Evolutionary conservation across 2,888 invertebrate genomes (phyloP).

Genomic region (Bembecia ichneumoniformis): DNA sequence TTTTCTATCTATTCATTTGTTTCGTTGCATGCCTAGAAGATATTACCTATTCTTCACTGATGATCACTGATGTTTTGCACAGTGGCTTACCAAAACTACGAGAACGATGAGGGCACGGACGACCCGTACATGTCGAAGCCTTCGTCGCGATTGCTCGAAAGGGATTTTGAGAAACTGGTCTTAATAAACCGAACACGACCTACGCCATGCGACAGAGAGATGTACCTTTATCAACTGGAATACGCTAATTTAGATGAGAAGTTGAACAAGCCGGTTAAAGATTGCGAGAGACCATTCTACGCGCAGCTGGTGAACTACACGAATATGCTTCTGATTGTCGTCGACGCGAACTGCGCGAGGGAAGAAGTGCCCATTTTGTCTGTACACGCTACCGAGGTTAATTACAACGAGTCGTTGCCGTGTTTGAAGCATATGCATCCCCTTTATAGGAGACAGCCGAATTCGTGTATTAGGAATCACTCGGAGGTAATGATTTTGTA

Average conservation of each 20-base stretch:
- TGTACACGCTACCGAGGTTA: conserved; percentile 57
- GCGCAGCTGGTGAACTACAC: conserved; percentile 82
- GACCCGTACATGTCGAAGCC: conserved; percentile 52
- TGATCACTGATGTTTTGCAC: conserved; percentile 8
- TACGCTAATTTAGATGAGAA: conserved; percentile 62
- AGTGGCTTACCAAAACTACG: conserved; percentile 56
- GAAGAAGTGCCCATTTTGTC: conserved; percentile 55
- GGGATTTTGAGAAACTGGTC: conserved; percentile 75
- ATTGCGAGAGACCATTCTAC: conserved; percentile 76
- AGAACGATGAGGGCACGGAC: conserved; percentile 64
- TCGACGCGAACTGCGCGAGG: conserved; percentile 76
- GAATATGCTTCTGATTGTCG: conserved; percentile 83
- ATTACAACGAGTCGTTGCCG: conserved; percentile 74
- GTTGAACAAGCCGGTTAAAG: conserved; percentile 52
- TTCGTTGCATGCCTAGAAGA: background rate
- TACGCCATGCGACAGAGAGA: conserved; percentile 87
- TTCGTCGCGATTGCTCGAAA: conserved; percentile 58
- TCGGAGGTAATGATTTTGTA: conserved; percentile 72
- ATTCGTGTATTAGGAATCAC: conserved; percentile 83
- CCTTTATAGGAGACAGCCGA: conserved; percentile 77
- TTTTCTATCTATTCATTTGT: background rate
- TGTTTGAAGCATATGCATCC: conserved; percentile 73
- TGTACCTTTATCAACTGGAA: conserved; percentile 69
- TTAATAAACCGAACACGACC: conserved; percentile 84
- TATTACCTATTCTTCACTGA: background rate